Base-by-base conservation (phyloP, 2,797 vertebrate species). In the Epinephelus awoara region DNA sequence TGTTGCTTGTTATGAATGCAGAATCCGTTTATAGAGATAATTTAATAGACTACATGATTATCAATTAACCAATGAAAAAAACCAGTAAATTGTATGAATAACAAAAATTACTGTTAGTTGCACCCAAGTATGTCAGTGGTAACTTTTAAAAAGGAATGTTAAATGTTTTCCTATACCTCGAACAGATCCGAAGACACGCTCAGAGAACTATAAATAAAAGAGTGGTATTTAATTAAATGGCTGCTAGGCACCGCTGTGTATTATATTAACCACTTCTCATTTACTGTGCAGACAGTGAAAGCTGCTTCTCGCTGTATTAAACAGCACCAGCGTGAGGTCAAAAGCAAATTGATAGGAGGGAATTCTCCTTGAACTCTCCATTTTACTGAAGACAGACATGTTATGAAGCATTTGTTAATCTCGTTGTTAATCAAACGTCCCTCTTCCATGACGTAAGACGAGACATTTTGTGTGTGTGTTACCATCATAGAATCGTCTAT, bases 171-270 rank as follows among this genome's bases (percentile, higher is more conserved):
- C 13, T 13, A 27, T 29, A 29, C 7, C n/a, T 19, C 0, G 0
- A 38, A 70, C 10, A 27, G 42, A 65, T 62, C 13, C 49, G 23
- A 50, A 34, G 14, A 46, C 44, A 70, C 1, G 2, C 34, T 51
- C n/a, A 46, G 47, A 61, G 15, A 21, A 56, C 4, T 75, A 59
- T 2, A 71, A 67, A 75, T 17, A 74, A 67, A 58, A 66, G 15
- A 29, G 21, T 4, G 52, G 4, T 2, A 0, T 75, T 69, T 67
- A 79, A 87, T 75, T 61, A 79, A 85, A 84, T 56, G 59, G 66
- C 46, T 75, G n/a, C 59, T 65, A 61, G 25, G 34, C 72, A 57
- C 70, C 0, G 0, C 52, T 65, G 71, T 69, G 66, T 52, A 68
- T 77, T 23, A 55, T 51, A 84, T 78, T 46, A 69, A 50, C 72